These are phyloP conservation scores for Oreortyx pictus DNA, from an alignment of 2,797 vertebrate genomes.

Conservation along the genomic window DNA sequence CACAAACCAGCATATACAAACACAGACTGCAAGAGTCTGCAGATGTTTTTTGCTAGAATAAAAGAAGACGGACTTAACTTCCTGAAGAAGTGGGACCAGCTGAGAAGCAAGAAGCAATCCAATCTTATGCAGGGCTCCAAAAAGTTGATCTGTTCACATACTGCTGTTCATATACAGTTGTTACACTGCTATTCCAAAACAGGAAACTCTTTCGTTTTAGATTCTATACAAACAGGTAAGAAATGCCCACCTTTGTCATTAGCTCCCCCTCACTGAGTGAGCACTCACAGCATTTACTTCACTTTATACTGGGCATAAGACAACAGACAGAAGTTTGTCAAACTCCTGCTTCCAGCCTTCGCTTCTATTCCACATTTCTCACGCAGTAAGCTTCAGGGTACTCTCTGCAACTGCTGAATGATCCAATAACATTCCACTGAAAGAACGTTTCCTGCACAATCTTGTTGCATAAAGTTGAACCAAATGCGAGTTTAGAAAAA, in stretches of 20 bases:
- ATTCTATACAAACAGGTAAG: conserved; percentile 11
- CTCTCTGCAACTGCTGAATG: background rate
- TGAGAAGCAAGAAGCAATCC: background rate
- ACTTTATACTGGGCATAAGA: background rate
- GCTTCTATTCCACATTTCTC: conserved; percentile 27
- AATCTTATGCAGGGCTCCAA: background rate
- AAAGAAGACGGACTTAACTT: background rate
- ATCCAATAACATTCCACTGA: background rate
- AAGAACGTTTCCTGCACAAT: conserved; percentile 28
- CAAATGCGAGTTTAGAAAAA: conserved; percentile 28
- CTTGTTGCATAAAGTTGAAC: conserved; percentile 3
- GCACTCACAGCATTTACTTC: background rate
- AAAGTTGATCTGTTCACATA: background rate
- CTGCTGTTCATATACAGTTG: conserved; percentile 2
- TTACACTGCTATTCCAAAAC: background rate
- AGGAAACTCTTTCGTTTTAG: conserved; percentile 22
- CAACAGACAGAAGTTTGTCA: background rate
- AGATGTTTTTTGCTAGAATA: background rate
- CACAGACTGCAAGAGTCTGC: conserved; percentile 4
- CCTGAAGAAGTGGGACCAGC: background rate
- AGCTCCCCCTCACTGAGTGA: background rate
- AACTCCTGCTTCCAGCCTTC: background rate
- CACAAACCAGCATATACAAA: conserved; percentile 25
- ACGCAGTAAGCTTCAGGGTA: background rate
- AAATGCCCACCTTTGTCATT: background rate